Percentiles rank a stretch among this genome's conserved stretches.
phyloP scores from a whole-genome alignment of 2,888 invertebrate genomes.

The Idaea dimidiata region DNA sequence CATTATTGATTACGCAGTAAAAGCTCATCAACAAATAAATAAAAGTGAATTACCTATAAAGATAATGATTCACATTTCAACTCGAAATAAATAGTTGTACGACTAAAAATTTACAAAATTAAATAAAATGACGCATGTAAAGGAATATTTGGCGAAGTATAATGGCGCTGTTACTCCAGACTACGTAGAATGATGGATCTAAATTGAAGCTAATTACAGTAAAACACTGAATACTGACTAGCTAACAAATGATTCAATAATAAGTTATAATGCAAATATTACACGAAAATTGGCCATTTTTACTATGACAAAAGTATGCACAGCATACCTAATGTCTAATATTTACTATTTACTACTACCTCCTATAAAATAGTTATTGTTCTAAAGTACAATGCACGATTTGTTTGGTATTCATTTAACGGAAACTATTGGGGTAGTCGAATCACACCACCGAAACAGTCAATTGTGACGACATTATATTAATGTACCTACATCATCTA shows the following conservation, averaged over 20 bases:
- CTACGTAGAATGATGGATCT: constrained; percentile 34
- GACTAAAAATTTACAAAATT: constrained; percentile 44
- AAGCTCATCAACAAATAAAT: constrained; percentile 28
- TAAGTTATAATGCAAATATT: constrained; percentile 28
- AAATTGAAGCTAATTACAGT: constrained; percentile 41
- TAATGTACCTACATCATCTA: constrained; percentile 13
- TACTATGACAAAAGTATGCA: constrained; percentile 46
- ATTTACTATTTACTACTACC: constrained; percentile 24
- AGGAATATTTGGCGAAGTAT: constrained; percentile 44
- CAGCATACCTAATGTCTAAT: constrained; percentile 43
- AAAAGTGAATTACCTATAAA: constrained; percentile 13
- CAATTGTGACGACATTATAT: constrained; percentile 39
- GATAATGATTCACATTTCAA: constrained; percentile 41
- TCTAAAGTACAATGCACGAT: constrained; percentile 26
- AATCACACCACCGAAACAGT: constrained; percentile 61
- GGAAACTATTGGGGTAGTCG: constrained; percentile 46
- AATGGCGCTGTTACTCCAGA: constrained; percentile 27
- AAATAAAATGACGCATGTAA: constrained; percentile 31
- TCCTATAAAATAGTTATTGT: constrained; percentile 31
- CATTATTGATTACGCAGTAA: constrained; percentile 18
- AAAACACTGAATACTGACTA: constrained; percentile 38
- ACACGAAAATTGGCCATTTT: constrained; percentile 29
- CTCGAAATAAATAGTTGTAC: constrained; percentile 62
- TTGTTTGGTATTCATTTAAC: constrained; percentile 32
- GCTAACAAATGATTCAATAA: constrained; percentile 32